phyloP scores from a whole-genome alignment of 2,888 invertebrate species.

The Tenthredo notha region DNA sequence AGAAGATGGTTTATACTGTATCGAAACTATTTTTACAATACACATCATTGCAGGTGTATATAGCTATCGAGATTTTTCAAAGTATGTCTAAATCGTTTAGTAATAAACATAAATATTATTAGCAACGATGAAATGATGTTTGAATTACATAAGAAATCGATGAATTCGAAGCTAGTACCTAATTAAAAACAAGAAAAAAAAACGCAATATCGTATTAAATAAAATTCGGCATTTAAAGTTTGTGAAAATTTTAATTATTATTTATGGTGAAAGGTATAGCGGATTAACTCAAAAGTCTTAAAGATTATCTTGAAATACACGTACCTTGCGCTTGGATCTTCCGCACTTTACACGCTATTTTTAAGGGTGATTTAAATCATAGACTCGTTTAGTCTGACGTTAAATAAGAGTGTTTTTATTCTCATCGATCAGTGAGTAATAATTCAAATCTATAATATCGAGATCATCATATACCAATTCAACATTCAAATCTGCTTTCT shows the following conservation, averaged over 20 bases:
- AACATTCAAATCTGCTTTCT: slow-evolving; percentile 41
- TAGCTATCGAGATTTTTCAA: not conserved
- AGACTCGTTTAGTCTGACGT: slow-evolving; percentile 4
- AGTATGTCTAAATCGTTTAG: not conserved
- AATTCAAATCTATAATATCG: slow-evolving; percentile 9
- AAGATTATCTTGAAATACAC: not conserved
- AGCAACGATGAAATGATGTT: not conserved
- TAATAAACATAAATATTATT: not conserved
- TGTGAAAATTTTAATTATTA: not conserved
- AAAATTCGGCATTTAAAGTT: slow-evolving; percentile 19
- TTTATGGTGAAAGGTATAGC: not conserved
- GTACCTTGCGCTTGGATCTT: not conserved
- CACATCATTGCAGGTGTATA: not conserved
- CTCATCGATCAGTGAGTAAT: slow-evolving; percentile 25
- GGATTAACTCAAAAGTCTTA: not conserved
- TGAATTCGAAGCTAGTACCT: not conserved
- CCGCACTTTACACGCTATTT: not conserved
- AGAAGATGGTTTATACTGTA: slow-evolving; percentile 5
- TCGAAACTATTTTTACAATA: slow-evolving; percentile 30
- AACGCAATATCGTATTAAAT: not conserved
- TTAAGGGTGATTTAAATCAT: not conserved
- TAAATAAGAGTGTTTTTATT: slow-evolving; percentile 16
- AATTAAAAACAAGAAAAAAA: not conserved
- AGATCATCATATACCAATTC: slow-evolving; percentile 12
- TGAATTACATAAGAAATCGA: not conserved